Base-by-base conservation (phyloP, 2,113 vertebrate genomes). In the Abramis brama region DNA sequence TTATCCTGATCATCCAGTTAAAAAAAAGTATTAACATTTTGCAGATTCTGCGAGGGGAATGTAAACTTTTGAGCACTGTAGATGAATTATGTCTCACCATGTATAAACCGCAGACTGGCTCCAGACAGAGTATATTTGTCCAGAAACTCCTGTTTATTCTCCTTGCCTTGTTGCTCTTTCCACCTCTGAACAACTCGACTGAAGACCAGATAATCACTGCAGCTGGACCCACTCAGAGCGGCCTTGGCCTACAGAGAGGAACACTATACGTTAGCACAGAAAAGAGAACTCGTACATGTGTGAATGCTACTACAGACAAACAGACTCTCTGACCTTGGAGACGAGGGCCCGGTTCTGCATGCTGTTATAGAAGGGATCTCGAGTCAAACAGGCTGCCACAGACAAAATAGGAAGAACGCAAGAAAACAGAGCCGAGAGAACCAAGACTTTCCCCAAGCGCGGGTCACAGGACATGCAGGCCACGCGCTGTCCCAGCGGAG, bases 361-460 rank as follows among this genome's bases (percentile, higher is more conserved):
- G 93, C 97, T 98, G 94, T 97, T 98, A 91, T 95, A 91, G 92
- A 99, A 99, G 0, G 97, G 98, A 88, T 99, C 98, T 78, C 96
- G 94, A n/a, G 97, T 98, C 88, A 99, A 96, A 88, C 97, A 98
- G 83, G 98, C 97, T 0, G 96, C 96, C 0, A 99, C 94, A 27
- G 97, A 95, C 57, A 99, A 92, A 91, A 99, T 93, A 0, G 98
- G 98, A 86, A 97, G 95, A 1, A 96, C 93, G 88, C 98, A 99
- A 15, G 96, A 96, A 93, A 97, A 98, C 92, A 99, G 94, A 89
- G 96, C 93, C 0, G 97, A 95, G 88, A 99, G 90, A 36, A 99
- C 97, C 0, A 99, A 95, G 81, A 96, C 95, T 91, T 99, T 99
- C 4, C 96, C 98, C 88, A 99, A 93, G 43, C 96, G 96, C 0